Conservation (phyloP, 2,797 vertebrate species). For the Danio kyathit region DNA sequence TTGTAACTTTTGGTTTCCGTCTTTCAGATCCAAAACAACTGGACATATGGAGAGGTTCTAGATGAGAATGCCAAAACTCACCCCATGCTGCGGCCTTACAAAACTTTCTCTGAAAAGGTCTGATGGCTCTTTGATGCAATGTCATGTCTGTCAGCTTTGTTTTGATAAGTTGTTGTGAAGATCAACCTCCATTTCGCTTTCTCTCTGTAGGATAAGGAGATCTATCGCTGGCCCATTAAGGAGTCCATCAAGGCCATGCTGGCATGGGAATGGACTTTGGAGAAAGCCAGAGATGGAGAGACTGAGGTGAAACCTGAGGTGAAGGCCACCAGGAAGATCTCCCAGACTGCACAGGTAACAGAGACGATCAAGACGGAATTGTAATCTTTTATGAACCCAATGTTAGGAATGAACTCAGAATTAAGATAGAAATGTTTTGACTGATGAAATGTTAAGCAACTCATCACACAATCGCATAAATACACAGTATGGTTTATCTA, state of each 20-base stretch:
- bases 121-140: not conserved
- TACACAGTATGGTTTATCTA: no score
- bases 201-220: slow-evolving; percentile 90
- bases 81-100: slow-evolving; percentile 93
- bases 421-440: no score
- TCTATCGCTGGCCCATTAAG: slow-evolving; percentile 97
- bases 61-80: slow-evolving; percentile 92
- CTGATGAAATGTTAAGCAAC: no score
- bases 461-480: no score
- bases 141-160: not conserved
- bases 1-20: not conserved
- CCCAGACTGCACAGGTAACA: slow-evolving; percentile 90
- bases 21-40: slow-evolving; percentile 94
- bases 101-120: slow-evolving; percentile 97
- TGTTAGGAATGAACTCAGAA: no score
- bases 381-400: not conserved
- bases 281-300: slow-evolving; percentile 91
- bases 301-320: slow-evolving; percentile 83
- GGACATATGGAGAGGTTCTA: slow-evolving; percentile 90
- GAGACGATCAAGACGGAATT: not conserved
- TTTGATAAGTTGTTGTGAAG: not conserved
- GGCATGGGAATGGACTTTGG: slow-evolving; percentile 94
- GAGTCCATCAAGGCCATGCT: slow-evolving; percentile 96
- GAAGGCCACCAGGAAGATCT: slow-evolving; percentile 88
- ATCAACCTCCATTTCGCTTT: slow-evolving; percentile 12